Evolutionary conservation across 2,113 vertebrate species (phyloP).

Genomic region (Fregetta grallaria): DNA sequence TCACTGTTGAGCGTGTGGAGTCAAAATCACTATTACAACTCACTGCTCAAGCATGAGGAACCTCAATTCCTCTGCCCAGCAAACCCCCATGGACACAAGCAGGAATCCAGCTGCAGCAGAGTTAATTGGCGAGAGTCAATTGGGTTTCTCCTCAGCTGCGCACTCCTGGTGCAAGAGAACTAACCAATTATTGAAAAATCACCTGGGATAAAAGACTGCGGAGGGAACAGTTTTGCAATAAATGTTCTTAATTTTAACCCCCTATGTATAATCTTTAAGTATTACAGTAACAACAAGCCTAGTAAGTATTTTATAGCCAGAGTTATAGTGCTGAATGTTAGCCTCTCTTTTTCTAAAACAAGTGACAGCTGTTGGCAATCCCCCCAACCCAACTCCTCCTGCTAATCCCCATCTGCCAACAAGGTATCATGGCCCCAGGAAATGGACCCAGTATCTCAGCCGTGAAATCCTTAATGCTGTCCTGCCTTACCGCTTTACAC

Average conservation of each 20-base stretch:
- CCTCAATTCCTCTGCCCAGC: background rate
- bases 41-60: slow-evolving; percentile 11
- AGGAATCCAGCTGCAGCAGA: background rate
- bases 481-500: background rate
- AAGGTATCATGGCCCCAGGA: background rate
- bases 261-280: background rate
- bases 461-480: background rate
- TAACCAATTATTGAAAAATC: background rate
- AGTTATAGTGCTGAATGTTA: background rate
- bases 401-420: background rate
- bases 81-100: background rate
- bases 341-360: background rate
- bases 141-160: background rate
- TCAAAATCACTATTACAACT: background rate
- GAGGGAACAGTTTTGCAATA: background rate
- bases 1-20: background rate
- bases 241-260: background rate
- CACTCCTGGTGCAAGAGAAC: background rate
- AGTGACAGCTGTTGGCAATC: background rate
- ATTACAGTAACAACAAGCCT: background rate
- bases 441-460: fast-evolving
- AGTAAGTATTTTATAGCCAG: background rate
- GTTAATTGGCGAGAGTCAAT: background rate
- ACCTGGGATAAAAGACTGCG: background rate
- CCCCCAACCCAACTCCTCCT: background rate